Base-by-base conservation (phyloP, 2,888 invertebrate species). In the Epirrhoe alternata region DNA sequence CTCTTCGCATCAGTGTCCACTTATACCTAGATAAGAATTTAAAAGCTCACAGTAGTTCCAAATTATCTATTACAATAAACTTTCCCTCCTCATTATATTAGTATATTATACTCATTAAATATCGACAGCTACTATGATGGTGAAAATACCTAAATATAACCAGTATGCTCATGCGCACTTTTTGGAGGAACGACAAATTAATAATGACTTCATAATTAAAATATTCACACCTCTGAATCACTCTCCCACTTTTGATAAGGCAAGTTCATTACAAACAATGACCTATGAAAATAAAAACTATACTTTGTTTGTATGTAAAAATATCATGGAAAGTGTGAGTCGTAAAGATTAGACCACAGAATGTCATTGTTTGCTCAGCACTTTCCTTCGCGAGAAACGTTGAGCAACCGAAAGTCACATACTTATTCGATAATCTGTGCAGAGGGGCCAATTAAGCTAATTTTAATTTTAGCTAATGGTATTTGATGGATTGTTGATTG, bases 331-430 rank as follows among this genome's bases (percentile, higher is more conserved):
- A 64, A 64, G 63, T 49, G 24, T 49, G 24, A 53, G 47, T 24
- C 58, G 53, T 58, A 24, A 64, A 63, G 52, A 42, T 42, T 12
- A 12, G 38, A 12, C 33, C 17, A 49, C 31, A 54, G 30, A 64
- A 64, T 64, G 58, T 35, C 49, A 59, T 59, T 64, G 64, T 64
- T 59, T 16, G 33, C 10, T 30, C 31, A 17, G 30, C 51, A 33
- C 24, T 57, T 38, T 45, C 35, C 14, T 7, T 24, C 16, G 58
- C 53, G 54, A 14, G 63, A 59, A 64, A 49, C 53, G 45, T 52
- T 58, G 63, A 35, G 50, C 50, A 30, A 50, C 31, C 50, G 38
- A 56, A 62, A 55, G 61, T 50, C 55, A 62, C 38, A 50, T 42
- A 61, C 4, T 35, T 10, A 52, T 47, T 61, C 35, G 49, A 31